Percentiles rank a stretch among this genome's conserved stretches.
phyloP scores from a whole-genome alignment of 2,113 vertebrate species.

The Nothobranchius furzeri region DNA sequence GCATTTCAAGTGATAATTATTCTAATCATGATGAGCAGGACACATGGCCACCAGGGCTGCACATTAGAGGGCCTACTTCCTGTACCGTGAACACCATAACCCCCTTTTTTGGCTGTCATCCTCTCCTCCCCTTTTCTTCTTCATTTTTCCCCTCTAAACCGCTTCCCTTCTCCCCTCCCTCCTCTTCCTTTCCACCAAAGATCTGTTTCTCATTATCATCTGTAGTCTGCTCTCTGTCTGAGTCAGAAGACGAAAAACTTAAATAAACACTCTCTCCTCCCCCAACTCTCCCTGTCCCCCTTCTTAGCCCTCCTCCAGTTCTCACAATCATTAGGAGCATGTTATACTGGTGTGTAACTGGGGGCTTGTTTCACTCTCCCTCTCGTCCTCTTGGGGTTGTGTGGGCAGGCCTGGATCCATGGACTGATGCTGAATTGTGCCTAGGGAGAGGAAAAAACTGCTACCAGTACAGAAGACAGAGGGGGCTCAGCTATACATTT shows the following conservation, averaged over 20 bases:
- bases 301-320: conserved; percentile 47
- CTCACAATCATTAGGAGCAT: conserved; percentile 62
- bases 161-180: conserved; percentile 41
- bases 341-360: conserved; percentile 40
- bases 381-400: conserved; percentile 55
- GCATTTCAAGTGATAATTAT: conserved; percentile 27
- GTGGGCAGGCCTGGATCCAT: conserved; percentile 48
- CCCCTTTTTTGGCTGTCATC: conserved; percentile 57
- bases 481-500: background rate
- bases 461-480: conserved; percentile 6
- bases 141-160: conserved; percentile 9
- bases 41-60: conserved; percentile 42
- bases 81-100: conserved; percentile 60
- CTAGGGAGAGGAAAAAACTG: conserved; percentile 27
- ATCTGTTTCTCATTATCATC: conserved; percentile 84
- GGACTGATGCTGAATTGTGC: conserved; percentile 43
- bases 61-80: conserved; percentile 64
- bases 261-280: conserved; percentile 76
- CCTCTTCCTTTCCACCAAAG: conserved; percentile 55
- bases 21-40: conserved; percentile 45
- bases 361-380: conserved; percentile 49
- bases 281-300: conserved; percentile 7
- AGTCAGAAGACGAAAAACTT: conserved; percentile 80
- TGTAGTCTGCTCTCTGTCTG: conserved; percentile 82
- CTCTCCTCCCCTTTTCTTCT: conserved; percentile 34